phyloP scores from a whole-genome alignment of 2,888 invertebrate species.

The Acleris sparsana region DNA sequence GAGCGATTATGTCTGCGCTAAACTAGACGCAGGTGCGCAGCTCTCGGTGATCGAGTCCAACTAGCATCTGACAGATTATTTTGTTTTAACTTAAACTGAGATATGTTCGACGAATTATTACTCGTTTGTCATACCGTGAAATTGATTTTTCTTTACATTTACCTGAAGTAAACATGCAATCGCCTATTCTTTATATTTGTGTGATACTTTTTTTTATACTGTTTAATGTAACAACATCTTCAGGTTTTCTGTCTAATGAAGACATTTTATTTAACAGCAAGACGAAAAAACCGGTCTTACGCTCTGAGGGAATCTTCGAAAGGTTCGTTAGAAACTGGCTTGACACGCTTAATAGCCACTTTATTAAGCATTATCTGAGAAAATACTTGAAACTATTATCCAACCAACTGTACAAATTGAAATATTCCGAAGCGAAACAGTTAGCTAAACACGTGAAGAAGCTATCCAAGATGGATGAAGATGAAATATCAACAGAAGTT shows the following conservation, averaged over 20 bases:
- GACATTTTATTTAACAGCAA: neutral
- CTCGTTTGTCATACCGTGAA: conserved; percentile 37
- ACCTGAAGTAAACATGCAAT: conserved; percentile 5
- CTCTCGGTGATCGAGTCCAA: too few relatives aligned
- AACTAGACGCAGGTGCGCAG: too few relatives aligned
- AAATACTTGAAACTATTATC: conserved; percentile 51
- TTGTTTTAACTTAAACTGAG: too few relatives aligned
- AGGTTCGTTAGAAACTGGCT: conserved; percentile 55
- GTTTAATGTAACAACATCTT: neutral
- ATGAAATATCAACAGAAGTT: conserved; percentile 50
- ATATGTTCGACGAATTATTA: too few relatives aligned
- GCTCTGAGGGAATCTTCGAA: conserved; percentile 54
- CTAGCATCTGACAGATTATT: too few relatives aligned
- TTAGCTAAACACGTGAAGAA: conserved; percentile 49
- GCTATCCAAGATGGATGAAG: conserved; percentile 47
- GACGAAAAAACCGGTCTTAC: conserved; percentile 6
- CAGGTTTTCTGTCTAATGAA: neutral
- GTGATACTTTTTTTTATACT: conserved; percentile 7
- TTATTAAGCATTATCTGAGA: conserved; percentile 48
- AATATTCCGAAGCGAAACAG: conserved; percentile 45
- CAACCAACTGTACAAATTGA: conserved; percentile 44
- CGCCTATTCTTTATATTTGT: neutral
- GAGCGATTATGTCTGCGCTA: too few relatives aligned
- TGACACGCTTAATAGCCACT: conserved; percentile 47
- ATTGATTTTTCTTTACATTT: conserved; percentile 23